phyloP scores from a whole-genome alignment of 1,140 invertebrate genomes.

The Anoplolepis gracilipes region DNA sequence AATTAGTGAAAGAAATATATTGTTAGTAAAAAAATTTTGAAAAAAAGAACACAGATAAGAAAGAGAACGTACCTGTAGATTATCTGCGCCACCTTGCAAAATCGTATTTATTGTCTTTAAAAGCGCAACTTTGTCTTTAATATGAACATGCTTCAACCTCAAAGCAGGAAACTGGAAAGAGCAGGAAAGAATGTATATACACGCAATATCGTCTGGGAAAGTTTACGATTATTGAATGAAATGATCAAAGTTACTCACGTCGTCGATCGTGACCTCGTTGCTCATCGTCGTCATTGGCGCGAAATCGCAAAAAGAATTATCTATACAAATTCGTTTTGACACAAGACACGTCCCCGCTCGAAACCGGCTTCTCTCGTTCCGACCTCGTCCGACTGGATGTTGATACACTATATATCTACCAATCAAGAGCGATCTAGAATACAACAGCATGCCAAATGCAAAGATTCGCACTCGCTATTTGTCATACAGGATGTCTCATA shows the following conservation, averaged over 20 bases:
- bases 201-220: not conserved
- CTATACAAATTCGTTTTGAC: not conserved
- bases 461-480: not conserved
- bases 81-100: slow-evolving; percentile 38
- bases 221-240: not conserved
- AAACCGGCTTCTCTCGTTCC: not conserved
- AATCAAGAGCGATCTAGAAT: slow-evolving; percentile 2
- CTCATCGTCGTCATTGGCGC: not conserved
- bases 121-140: slow-evolving; percentile 48
- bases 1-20: not conserved
- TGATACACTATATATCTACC: not conserved
- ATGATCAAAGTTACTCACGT: not conserved
- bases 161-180: slow-evolving; percentile 68
- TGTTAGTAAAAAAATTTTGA: not conserved
- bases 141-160: slow-evolving; percentile 62
- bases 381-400: not conserved
- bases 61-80: slow-evolving; percentile 59
- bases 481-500: not conserved
- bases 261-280: slow-evolving; percentile 9
- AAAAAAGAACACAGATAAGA: not conserved
- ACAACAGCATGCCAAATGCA: no score
- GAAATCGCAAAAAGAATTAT: not conserved
- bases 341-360: no score
- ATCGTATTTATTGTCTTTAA: slow-evolving; percentile 58
- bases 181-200: not conserved